Evolutionary conservation across 2,888 invertebrate species (phyloP).

Genomic region (Xylocampa areola): DNA sequence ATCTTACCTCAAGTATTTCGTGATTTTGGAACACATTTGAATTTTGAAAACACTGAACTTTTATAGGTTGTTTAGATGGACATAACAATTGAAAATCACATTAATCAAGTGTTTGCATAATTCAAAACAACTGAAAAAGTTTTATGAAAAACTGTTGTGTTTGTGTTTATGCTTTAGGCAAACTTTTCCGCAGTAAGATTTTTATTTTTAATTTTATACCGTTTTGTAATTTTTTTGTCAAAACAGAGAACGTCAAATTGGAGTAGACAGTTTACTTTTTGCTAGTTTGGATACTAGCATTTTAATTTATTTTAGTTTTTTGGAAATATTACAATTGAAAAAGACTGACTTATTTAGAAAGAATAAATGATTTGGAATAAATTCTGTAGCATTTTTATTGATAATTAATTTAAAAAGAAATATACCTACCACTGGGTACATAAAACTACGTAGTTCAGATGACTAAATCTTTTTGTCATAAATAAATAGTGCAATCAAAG

Average conservation of each 20-base stretch:
- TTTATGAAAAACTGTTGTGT: background rate
- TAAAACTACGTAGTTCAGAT: too few relatives aligned
- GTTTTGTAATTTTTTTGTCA: too few relatives aligned
- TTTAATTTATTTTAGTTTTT: background rate
- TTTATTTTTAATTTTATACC: too few relatives aligned
- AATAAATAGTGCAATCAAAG: constrained; percentile 30
- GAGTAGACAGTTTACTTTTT: too few relatives aligned
- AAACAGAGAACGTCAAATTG: background rate
- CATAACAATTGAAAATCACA: background rate
- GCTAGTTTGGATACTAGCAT: constrained; percentile 3
- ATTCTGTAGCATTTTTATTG: background rate
- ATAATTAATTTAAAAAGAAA: too few relatives aligned
- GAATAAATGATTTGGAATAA: background rate
- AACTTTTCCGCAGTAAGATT: too few relatives aligned
- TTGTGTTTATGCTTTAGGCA: too few relatives aligned
- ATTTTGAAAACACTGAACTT: too few relatives aligned
- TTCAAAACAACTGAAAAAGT: background rate
- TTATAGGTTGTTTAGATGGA: too few relatives aligned
- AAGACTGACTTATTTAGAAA: background rate
- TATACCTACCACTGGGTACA: too few relatives aligned
- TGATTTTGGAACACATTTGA: too few relatives aligned
- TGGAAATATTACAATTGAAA: background rate
- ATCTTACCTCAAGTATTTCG: too few relatives aligned
- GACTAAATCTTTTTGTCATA: constrained; percentile 17
- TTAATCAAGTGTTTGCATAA: background rate